These are phyloP conservation scores for Martes martes DNA, from an alignment of 2,113 vertebrate species.

Conservation along the genomic window DNA sequence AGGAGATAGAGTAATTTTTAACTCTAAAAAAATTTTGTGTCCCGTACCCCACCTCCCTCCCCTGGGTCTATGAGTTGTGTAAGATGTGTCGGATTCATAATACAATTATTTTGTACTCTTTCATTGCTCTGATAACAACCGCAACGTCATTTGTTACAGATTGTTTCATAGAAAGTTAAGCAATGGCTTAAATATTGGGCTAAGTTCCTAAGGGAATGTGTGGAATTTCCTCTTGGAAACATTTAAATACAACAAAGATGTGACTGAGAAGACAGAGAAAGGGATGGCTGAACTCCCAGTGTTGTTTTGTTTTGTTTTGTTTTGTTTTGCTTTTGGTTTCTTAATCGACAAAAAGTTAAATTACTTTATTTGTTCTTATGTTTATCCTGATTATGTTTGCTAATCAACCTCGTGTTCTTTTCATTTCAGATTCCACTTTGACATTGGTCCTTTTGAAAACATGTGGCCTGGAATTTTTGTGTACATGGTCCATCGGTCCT, in stretches of 20 bases:
- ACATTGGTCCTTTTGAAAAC: conserved; percentile 95
- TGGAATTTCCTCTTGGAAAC: not conserved
- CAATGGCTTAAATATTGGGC: not conserved
- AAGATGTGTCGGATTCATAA: not conserved
- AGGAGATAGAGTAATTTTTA: not conserved
- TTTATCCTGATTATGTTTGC: not conserved
- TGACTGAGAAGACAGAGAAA: not conserved
- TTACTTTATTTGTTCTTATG: not conserved
- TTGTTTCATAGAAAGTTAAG: not conserved
- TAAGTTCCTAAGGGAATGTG: not conserved
- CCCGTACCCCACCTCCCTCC: too few species aligned
- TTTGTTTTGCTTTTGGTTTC: too few species aligned
- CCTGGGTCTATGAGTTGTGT: rapidly evolving
- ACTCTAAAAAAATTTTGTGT: not conserved
- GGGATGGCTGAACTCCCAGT: rapidly evolving
- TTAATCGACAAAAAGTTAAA: not conserved
- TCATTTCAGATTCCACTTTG: conserved; percentile 93
- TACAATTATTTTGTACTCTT: not conserved
- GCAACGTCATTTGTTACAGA: too few species aligned
- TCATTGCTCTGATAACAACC: not conserved
- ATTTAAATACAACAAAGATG: not conserved
- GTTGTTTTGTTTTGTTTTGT: too few species aligned
- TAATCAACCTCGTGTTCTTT: conserved; percentile 7
- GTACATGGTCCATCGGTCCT: conserved; percentile 96
- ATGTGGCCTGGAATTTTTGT: conserved; percentile 98